Conservation (phyloP, 2,113 vertebrate species). For the Athene cunicularia region DNA sequence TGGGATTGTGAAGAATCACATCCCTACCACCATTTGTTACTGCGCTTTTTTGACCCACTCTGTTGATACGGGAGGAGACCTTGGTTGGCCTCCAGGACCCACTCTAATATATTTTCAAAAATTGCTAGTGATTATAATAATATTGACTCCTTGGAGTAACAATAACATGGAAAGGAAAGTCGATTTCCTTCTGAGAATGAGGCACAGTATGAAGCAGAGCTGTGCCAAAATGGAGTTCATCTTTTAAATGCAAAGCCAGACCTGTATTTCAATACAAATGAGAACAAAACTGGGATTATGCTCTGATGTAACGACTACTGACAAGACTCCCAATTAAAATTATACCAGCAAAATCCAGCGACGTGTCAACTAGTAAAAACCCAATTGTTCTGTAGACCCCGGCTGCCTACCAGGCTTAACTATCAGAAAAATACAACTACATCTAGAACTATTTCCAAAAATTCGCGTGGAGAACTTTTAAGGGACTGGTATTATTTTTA, state of each 20-base stretch:
- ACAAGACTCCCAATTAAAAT: slow-evolving; percentile 53
- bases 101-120: neutral
- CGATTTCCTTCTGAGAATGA: neutral
- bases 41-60: neutral
- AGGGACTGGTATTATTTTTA: neutral
- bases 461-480: slow-evolving; percentile 9
- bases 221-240: neutral
- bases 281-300: slow-evolving; percentile 14
- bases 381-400: slow-evolving; percentile 2
- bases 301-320: neutral
- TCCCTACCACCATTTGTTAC: neutral
- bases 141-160: neutral
- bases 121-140: neutral
- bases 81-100: neutral
- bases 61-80: neutral
- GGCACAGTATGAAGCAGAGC: neutral
- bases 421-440: neutral
- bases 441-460: slow-evolving; percentile 8
- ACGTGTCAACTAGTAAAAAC: neutral
- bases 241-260: neutral
- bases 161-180: neutral
- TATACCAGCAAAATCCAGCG: neutral
- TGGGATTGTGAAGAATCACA: neutral
- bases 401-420: neutral
- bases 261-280: neutral